Evolutionary conservation across 2,113 vertebrate genomes (phyloP).

Genomic region (Silurus meridionalis): DNA sequence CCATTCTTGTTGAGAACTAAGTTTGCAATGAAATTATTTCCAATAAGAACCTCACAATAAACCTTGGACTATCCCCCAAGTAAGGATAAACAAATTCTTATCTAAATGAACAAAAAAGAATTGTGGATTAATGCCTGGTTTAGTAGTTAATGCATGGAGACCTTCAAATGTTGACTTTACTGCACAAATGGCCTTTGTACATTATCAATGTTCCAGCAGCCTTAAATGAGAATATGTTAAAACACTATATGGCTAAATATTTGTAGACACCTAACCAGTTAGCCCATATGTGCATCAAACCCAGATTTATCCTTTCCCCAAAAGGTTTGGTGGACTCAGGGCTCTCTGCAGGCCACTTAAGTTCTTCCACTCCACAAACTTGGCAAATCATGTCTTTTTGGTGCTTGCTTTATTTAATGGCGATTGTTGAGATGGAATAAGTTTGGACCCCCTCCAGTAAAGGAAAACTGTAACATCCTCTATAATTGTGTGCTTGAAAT

Average conservation of each 20-base stretch:
- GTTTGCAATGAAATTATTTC: not conserved
- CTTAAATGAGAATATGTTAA: too few relatives aligned
- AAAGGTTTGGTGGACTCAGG: not conserved
- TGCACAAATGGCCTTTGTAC: too few relatives aligned
- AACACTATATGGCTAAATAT: too few relatives aligned
- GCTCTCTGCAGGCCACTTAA: not conserved
- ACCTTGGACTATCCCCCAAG: not conserved
- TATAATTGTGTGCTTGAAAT: not conserved
- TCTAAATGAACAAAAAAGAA: not conserved
- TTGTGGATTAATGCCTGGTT: too few relatives aligned
- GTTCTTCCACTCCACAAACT: not conserved
- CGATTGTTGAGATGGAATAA: too few relatives aligned
- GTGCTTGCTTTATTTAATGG: not conserved
- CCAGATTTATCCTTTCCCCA: not conserved
- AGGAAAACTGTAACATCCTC: not conserved
- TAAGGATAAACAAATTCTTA: slow-evolving; percentile 5
- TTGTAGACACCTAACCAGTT: not conserved
- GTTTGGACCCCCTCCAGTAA: too few relatives aligned
- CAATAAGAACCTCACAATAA: not conserved
- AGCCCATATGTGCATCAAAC: not conserved
- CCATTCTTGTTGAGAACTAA: not conserved
- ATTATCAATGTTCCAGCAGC: too few relatives aligned
- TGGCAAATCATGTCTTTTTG: not conserved
- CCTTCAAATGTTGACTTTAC: too few relatives aligned
- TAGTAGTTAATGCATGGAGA: too few relatives aligned